Base-by-base conservation (phyloP, 2,113 vertebrate genomes). In the Paracanthobrama guichenoti region DNA sequence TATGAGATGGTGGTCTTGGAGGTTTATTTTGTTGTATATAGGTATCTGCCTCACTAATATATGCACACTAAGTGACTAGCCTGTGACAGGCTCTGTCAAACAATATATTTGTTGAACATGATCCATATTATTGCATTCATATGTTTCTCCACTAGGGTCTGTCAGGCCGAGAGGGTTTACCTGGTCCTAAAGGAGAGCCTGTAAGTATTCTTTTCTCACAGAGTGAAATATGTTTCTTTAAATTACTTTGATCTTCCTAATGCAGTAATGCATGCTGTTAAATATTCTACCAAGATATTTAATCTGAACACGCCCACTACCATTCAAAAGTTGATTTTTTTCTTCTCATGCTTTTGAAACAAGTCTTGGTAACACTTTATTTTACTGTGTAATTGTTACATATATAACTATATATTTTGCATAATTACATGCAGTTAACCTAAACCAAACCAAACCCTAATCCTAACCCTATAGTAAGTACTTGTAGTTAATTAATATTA, bases 181-280 rank as follows among this genome's bases (percentile, higher is more conserved):
- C 91, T 16, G 96, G 96, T 39, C 90, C 93, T 26, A 96, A 96
- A 94, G 96, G 96, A 92, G 92, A 95, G 72, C 75, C 83, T 5
- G 96, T 97, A 90, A 94, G 96, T 87, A 48, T 6, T 74, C 14
- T 75, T 22, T 13, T 20, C 20, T 28, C 60, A n/a, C 10, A 50
- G 20, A 87, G 24, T 11, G 7, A 26, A 67, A 22, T 12, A 42
- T 57, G 1, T n/a, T 76, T 20, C 10, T 76, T n/a, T n/a, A 24
- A 57, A 59, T 42, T 39, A 13, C 20, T 22, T 57, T 14, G 18
- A 57, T 55, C 18, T n/a, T 72, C 39, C 11, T 24, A 60, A 71
- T 11, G 12, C 39, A 13, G 8, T 67, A 39, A 39, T 39, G 16
- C 14, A 66, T 67, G 64, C 18, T 67, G 64, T 67, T 67, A 4